Percentiles rank a stretch among this genome's conserved stretches.
Evolutionary conservation across 2,113 vertebrate genomes (phyloP).

Genomic region (Saccopteryx leptura): DNA sequence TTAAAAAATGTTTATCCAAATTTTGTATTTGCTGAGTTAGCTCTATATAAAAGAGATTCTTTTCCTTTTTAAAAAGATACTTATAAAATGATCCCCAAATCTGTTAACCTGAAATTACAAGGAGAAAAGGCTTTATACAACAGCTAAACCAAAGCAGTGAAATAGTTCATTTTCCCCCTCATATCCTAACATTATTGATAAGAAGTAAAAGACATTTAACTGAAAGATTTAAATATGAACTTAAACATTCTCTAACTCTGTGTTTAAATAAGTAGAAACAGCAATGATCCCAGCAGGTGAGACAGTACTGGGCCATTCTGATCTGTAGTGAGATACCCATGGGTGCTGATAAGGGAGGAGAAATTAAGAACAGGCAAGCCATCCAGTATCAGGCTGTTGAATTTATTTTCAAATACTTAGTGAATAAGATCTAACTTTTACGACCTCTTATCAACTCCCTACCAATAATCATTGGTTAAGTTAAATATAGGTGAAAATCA

Average conservation of each 20-base stretch:
- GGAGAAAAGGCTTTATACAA: conserved; percentile 5
- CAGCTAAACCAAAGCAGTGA: conserved; percentile 12
- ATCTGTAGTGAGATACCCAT: conserved; percentile 12
- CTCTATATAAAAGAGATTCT: not conserved
- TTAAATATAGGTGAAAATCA: conserved; percentile 25
- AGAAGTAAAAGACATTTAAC: conserved; percentile 47
- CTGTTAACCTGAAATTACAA: conserved; percentile 12
- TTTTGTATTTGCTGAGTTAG: conserved; percentile 43
- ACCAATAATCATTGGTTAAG: conserved; percentile 15
- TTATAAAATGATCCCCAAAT: conserved; percentile 14
- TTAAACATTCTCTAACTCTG: conserved; percentile 57
- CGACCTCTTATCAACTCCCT: not conserved
- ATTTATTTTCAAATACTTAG: conserved; percentile 65
- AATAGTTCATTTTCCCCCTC: not conserved
- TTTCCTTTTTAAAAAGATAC: not conserved
- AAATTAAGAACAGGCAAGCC: not conserved
- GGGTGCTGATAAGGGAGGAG: not conserved
- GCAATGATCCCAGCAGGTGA: not conserved
- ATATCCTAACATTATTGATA: not conserved
- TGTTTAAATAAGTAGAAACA: conserved; percentile 62
- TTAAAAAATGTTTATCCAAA: conserved; percentile 27
- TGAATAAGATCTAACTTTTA: conserved; percentile 60
- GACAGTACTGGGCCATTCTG: not conserved
- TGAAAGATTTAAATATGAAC: conserved; percentile 53
- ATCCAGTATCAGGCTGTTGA: not conserved